Conservation (phyloP, 1,140 invertebrate species). For the Phortica variegata region DNA sequence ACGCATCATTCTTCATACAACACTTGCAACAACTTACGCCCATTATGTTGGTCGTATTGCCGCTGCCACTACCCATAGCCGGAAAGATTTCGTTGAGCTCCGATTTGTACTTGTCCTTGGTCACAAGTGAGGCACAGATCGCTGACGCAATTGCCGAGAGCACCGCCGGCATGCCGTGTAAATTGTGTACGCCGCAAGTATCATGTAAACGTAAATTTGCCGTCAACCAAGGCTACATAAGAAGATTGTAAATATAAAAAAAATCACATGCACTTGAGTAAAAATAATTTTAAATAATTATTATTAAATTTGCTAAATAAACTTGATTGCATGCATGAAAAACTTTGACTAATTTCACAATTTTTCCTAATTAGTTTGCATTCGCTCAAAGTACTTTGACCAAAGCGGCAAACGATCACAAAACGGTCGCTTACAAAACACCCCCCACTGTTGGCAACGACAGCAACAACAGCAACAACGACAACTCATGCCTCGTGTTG, state of each 20-base stretch:
- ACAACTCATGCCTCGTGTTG: too few relatives aligned
- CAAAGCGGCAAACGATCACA: too few relatives aligned
- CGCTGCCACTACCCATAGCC: constrained; percentile 56
- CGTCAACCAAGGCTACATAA: constrained; percentile 69
- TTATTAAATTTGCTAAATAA: too few relatives aligned
- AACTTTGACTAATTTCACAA: too few relatives aligned
- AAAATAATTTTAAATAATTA: not conserved
- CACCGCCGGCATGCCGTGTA: constrained; percentile 93
- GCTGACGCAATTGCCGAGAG: constrained; percentile 78
- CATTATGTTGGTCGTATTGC: constrained; percentile 39
- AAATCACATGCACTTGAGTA: not conserved
- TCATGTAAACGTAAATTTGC: constrained; percentile 76
- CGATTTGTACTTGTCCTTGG: constrained; percentile 60
- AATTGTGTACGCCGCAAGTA: constrained; percentile 93
- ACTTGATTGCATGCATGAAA: too few relatives aligned
- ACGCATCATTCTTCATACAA: not conserved
- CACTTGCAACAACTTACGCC: constrained; percentile 35
- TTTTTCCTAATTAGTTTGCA: too few relatives aligned
- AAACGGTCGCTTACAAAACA: too few relatives aligned
- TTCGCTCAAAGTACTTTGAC: too few relatives aligned
- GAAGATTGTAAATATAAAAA: constrained; percentile 13
- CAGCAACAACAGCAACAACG: too few relatives aligned
- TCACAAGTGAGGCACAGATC: constrained; percentile 73
- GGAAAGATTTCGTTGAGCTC: constrained; percentile 65
- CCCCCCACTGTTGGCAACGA: too few relatives aligned